A percentile compares a stretch with the other conserved stretches of the same genome.
phyloP scores from a whole-genome alignment of 1,140 invertebrate species.

The Drosophila takahashii region DNA sequence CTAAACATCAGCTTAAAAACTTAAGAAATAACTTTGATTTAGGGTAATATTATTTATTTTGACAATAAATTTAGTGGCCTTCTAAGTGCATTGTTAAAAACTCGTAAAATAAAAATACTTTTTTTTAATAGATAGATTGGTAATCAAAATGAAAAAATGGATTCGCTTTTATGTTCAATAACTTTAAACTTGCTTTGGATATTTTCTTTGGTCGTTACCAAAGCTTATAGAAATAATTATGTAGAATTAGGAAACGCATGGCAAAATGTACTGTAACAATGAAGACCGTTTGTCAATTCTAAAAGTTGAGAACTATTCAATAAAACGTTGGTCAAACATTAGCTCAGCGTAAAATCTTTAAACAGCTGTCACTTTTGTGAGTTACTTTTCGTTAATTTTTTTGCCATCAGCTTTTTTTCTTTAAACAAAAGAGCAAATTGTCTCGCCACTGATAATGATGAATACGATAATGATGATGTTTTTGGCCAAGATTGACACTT shows the following conservation, averaged over 20 bases:
- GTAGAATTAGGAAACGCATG: background rate
- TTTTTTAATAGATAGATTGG: background rate
- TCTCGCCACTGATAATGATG: slow-evolving; percentile 44
- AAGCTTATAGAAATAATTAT: too few relatives aligned
- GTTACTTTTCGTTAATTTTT: slow-evolving; percentile 64
- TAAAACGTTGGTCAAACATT: slow-evolving; percentile 31
- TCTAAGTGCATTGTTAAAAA: background rate
- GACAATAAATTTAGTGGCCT: background rate
- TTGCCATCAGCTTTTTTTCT: slow-evolving; percentile 24
- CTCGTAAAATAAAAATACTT: background rate
- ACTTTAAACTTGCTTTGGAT: too few relatives aligned
- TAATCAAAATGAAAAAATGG: too few relatives aligned
- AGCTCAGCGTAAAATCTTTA: slow-evolving; percentile 3
- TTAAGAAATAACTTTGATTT: background rate
- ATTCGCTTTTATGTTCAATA: too few relatives aligned
- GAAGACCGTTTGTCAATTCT: background rate
- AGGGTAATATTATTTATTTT: background rate
- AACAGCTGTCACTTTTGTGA: slow-evolving; percentile 48
- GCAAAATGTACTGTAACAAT: background rate
- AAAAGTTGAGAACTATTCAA: slow-evolving; percentile 2
- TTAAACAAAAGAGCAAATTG: slow-evolving; percentile 60
- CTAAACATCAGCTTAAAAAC: background rate
- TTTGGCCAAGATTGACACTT: slow-evolving; percentile 72
- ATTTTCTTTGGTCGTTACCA: too few relatives aligned
- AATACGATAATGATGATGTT: slow-evolving; percentile 56